A percentile compares a stretch with the other conserved stretches of the same genome.
phyloP scores from a whole-genome alignment of 2,888 invertebrate genomes.

The Ichneumoninae sp. region DNA sequence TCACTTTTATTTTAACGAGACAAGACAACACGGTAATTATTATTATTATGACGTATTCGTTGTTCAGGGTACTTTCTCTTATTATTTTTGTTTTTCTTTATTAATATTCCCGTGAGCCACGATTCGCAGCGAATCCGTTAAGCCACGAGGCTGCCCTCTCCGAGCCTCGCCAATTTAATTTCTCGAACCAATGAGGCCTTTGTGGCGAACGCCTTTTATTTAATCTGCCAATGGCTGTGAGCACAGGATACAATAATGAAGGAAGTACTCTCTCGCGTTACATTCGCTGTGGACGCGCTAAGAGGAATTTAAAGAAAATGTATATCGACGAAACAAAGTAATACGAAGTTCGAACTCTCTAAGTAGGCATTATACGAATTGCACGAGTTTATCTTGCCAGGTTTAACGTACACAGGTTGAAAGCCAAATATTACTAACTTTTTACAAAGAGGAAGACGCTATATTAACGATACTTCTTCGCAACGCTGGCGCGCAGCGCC shows the following conservation, averaged over 20 bases:
- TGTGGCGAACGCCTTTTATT: conserved; percentile 27
- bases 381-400: conserved; percentile 77
- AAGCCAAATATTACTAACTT: conserved; percentile 69
- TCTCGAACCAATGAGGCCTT: conserved; percentile 53
- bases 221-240: conserved; percentile 63
- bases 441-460: conserved; percentile 47
- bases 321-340: background rate
- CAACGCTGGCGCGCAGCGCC: background rate
- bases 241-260: conserved; percentile 25
- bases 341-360: conserved; percentile 21
- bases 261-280: conserved; percentile 24
- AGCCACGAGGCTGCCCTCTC: conserved; percentile 21
- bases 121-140: conserved; percentile 23
- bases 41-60: conserved; percentile 65
- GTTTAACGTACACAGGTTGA: conserved; percentile 68
- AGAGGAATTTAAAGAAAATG: background rate
- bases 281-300: background rate
- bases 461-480: conserved; percentile 15
- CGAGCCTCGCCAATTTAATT: conserved; percentile 20
- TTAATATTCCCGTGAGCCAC: conserved; percentile 28
- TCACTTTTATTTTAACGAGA: conserved; percentile 70
- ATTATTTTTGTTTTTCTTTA: conserved; percentile 52
- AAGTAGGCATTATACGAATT: conserved; percentile 50
- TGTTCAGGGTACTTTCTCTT: conserved; percentile 73
- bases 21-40: conserved; percentile 52